Evolutionary conservation across 1,140 invertebrate genomes (phyloP).

Genomic region (Drosophila mojavensis): DNA sequence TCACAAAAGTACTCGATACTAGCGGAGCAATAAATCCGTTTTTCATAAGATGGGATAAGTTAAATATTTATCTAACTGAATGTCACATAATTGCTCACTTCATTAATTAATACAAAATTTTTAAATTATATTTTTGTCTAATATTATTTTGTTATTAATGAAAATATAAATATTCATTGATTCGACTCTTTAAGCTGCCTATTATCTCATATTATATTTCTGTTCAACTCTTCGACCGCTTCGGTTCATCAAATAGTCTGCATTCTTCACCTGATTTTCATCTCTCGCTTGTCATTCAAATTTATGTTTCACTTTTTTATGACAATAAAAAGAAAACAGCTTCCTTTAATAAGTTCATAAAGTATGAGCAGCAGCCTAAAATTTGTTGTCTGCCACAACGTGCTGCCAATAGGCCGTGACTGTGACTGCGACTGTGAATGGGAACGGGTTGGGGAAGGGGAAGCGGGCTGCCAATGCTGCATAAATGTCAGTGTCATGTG

Average conservation of each 20-base stretch:
- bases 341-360: constrained; percentile 55
- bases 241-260: neutral
- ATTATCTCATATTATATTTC: no score
- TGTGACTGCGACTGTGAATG: constrained; percentile 16
- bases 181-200: no score
- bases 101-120: no score
- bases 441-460: constrained; percentile 8
- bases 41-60: no score
- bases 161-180: no score
- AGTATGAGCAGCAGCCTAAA: constrained; percentile 21
- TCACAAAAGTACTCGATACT: no score
- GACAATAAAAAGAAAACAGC: constrained; percentile 44
- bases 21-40: no score
- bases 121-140: no score
- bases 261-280: constrained; percentile 57
- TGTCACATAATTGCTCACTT: no score
- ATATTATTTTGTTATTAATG: no score
- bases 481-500: constrained; percentile 61
- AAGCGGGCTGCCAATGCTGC: constrained; percentile 38
- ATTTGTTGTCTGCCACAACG: constrained; percentile 30
- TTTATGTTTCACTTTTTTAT: constrained; percentile 48
- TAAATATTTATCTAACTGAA: no score
- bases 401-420: constrained; percentile 47
- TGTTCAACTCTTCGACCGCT: no score
- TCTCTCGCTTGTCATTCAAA: neutral